Conservation (phyloP, 2,888 invertebrate genomes). For the Allolobophora icterica region DNA sequence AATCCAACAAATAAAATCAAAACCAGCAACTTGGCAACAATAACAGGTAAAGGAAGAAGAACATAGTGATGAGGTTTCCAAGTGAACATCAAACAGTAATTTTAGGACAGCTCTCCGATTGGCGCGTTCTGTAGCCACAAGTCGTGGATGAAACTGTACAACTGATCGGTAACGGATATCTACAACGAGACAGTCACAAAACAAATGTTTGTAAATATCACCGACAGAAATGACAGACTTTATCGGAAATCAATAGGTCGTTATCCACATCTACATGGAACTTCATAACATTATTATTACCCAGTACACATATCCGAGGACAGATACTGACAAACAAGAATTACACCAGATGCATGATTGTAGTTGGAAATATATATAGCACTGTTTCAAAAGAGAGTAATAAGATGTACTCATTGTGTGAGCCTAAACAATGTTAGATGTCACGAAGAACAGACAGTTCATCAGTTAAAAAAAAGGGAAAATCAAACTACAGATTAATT, state of each 20-base stretch:
- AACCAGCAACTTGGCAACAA: constrained; percentile 3
- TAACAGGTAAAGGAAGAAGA: not conserved
- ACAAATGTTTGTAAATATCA: not conserved
- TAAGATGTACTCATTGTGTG: no score
- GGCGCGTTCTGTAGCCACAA: constrained; percentile 96
- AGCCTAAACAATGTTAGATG: no score
- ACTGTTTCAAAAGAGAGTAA: no score
- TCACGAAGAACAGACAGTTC: no score
- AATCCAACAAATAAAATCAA: not conserved
- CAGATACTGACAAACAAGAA: no score
- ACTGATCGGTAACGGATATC: constrained; percentile 84
- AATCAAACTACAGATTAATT: no score
- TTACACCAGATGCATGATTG: no score
- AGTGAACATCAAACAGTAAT: not conserved
- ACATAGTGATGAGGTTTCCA: not conserved
- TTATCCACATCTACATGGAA: not conserved
- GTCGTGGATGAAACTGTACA: constrained; percentile 93
- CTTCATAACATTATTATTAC: no score
- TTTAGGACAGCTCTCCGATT: constrained; percentile 87
- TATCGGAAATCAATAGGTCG: not conserved
- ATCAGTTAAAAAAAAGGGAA: no score
- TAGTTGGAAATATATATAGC: no score
- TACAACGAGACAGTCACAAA: constrained; percentile 51
- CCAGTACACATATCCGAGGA: no score
- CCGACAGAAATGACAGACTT: not conserved